These are phyloP conservation scores for Cerastis rubricosa DNA, from an alignment of 2,888 invertebrate genomes.

Conservation along the genomic window DNA sequence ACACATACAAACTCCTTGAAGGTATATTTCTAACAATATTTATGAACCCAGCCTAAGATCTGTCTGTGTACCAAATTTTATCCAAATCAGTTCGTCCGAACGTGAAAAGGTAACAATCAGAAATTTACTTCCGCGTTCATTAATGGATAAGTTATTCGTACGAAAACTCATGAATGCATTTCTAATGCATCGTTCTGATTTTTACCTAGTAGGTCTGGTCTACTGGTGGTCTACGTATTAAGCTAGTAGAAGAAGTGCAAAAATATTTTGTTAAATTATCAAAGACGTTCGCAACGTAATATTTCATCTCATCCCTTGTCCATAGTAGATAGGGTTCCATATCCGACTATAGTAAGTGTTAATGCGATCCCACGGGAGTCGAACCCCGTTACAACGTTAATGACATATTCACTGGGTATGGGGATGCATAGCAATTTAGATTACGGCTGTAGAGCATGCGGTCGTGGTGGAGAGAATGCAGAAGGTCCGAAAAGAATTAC, in stretches of 20 bases:
- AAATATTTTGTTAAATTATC: neutral
- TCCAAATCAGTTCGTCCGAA: neutral
- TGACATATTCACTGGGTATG: constrained; percentile 69
- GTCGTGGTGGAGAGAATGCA: neutral
- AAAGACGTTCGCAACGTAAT: constrained; percentile 8
- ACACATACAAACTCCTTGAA: no score
- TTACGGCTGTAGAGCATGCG: constrained; percentile 48
- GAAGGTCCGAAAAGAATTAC: constrained; percentile 14
- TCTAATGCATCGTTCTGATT: neutral
- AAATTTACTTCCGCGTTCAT: neutral
- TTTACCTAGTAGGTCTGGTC: neutral
- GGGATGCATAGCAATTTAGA: constrained; percentile 69
- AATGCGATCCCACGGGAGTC: constrained; percentile 69
- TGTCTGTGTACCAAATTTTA: neutral
- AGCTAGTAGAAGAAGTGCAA: no score
- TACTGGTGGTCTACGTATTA: neutral
- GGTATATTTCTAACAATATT: no score
- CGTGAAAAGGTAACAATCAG: neutral
- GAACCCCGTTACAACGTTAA: constrained; percentile 67
- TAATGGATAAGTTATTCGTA: neutral
- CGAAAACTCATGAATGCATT: neutral
- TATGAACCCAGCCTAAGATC: neutral
- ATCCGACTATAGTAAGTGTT: constrained; percentile 63
- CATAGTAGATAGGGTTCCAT: constrained; percentile 34
- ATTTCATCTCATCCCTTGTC: constrained; percentile 13